phyloP scores from a whole-genome alignment of 2,113 vertebrate species.

The Crotalus tigris region DNA sequence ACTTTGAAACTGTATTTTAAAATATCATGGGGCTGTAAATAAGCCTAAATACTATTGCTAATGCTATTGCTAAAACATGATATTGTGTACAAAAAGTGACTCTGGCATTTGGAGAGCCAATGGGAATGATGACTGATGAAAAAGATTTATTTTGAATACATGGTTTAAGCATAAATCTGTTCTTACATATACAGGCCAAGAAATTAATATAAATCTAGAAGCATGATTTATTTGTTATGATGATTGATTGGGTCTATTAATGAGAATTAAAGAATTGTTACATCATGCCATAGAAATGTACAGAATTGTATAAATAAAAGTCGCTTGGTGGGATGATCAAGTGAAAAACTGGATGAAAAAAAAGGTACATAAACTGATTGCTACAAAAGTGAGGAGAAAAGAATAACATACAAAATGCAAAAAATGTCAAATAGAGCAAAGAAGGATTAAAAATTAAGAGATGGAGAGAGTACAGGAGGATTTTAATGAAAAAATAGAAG shows the following conservation, averaged over 20 bases:
- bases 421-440: neutral
- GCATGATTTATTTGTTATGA: neutral
- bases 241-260: neutral
- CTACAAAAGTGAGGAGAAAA: neutral
- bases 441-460: neutral
- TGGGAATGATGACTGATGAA: neutral
- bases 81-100: neutral
- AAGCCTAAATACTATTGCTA: neutral
- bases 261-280: neutral
- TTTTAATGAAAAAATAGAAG: neutral
- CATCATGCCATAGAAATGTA: neutral
- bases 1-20: neutral
- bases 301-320: neutral
- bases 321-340: neutral
- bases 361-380: neutral
- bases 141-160: neutral
- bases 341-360: neutral
- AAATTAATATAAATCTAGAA: neutral
- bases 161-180: neutral
- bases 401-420: neutral
- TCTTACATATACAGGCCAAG: neutral
- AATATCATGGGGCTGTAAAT: neutral
- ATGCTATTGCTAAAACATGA: neutral
- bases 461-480: neutral
- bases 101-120: neutral